These are phyloP conservation scores for Forbesichthys agassizii DNA, from an alignment of 2,113 vertebrate species.

Conservation along the genomic window DNA sequence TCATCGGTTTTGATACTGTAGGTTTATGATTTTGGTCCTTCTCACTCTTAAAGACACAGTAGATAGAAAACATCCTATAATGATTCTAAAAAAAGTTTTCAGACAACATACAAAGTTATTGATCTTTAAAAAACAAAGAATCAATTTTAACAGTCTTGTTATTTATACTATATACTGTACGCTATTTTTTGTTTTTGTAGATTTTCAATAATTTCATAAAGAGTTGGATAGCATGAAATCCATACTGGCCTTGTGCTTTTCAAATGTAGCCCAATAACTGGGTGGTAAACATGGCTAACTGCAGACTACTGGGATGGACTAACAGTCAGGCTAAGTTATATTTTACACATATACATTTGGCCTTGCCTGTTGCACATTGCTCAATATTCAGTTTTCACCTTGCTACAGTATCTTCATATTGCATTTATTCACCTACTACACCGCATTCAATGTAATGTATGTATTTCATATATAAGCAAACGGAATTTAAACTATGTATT, in stretches of 20 bases:
- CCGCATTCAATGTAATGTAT: slow-evolving; percentile 57
- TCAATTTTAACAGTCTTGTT: slow-evolving; percentile 80
- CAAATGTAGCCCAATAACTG: slow-evolving; percentile 55
- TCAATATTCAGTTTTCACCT: slow-evolving; percentile 49
- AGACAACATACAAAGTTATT: slow-evolving; percentile 75
- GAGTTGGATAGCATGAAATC: slow-evolving; percentile 59
- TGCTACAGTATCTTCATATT: slow-evolving; percentile 54
- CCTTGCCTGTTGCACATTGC: slow-evolving; percentile 70
- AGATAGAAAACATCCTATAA: slow-evolving; percentile 76
- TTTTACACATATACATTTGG: slow-evolving; percentile 66
- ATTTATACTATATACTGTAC: slow-evolving; percentile 61
- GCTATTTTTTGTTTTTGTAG: slow-evolving; percentile 72
- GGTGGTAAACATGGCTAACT: slow-evolving; percentile 60
- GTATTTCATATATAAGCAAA: slow-evolving; percentile 74
- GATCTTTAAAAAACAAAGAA: slow-evolving; percentile 79
- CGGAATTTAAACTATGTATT: slow-evolving; percentile 59
- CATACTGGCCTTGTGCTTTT: slow-evolving; percentile 76
- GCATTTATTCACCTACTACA: slow-evolving; percentile 58
- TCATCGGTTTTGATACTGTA: slow-evolving; percentile 34
- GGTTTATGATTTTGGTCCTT: slow-evolving; percentile 76
- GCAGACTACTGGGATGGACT: slow-evolving; percentile 52
- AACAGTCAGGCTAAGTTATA: slow-evolving; percentile 60
- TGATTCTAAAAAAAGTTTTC: slow-evolving; percentile 74
- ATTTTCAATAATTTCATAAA: slow-evolving; percentile 60
- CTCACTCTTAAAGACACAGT: slow-evolving; percentile 60